Evolutionary conservation across 2,888 invertebrate species (phyloP), one percentile per base, ranked within the genome.

Genomic region (Synanthedon formicaeformis): DNA sequence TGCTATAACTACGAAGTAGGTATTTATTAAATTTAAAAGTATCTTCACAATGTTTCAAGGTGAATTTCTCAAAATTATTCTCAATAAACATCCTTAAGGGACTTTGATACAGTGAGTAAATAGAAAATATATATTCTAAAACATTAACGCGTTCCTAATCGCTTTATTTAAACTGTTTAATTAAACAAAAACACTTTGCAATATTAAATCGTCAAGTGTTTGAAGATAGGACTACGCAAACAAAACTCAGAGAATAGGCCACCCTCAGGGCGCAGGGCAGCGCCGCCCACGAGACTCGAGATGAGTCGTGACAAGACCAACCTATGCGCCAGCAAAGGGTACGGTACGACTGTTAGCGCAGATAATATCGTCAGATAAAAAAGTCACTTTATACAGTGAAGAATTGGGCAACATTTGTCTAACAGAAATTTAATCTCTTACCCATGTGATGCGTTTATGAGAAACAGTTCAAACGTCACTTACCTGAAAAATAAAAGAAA

Each of bases 181-280:
- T 45, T 14, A 40, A 12, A 13, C 27, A 48, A 23, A 45, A 23
- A 27, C 34, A 41, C 13, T 58, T 54, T 60, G 45, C 45, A 45
- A 12, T 13, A 12, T 45, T 45, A 45, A 45, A 13, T 45, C 45
- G 61, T 61, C 60, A 54, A 62, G 59, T 52, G 69, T 69, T 67
- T 65, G 60, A 62, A 64, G 70, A 64, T 75, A 77, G 80, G 78
- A 81, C 63, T 75, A 62, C 66, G 66, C 74, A 80, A 83, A 84
- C 82, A 83, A 81, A 76, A 69, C 71, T 69, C 73, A 65, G 67
- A 71, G 72, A 75, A 80, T 77, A 69, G 83, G 75, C 82, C 84
- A 82, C 84, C 83, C 81, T 74, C 70, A 67, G 66, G 55, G 60
- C 59, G 57, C 63, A 65, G 72, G 71, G 74, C 71, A 71, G 68